Conservation (phyloP, 1,140 invertebrate genomes). For the Scaptodrosophila lebanonensis region DNA sequence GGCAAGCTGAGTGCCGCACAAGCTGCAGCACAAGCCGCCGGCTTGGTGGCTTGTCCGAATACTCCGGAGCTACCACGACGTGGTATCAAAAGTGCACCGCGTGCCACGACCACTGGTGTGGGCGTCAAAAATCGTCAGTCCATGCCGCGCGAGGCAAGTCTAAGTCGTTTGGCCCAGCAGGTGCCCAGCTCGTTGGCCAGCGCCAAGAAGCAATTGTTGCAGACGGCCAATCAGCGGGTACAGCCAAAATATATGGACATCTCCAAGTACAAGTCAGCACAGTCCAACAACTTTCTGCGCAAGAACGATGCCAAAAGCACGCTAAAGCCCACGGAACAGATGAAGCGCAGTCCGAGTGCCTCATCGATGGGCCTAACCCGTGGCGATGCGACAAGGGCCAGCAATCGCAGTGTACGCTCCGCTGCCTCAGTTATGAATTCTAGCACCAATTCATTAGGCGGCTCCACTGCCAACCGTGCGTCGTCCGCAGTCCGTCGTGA, state of each 20-base stretch:
- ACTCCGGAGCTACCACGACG: slow-evolving; percentile 78
- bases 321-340: slow-evolving; percentile 72
- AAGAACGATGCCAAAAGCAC: slow-evolving; percentile 81
- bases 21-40: slow-evolving; percentile 41
- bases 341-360: slow-evolving; percentile 74
- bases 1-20: slow-evolving; percentile 42
- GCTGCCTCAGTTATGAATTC: slow-evolving; percentile 58
- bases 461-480: slow-evolving; percentile 32
- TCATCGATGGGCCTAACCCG: slow-evolving; percentile 66
- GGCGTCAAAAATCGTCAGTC: slow-evolving; percentile 55
- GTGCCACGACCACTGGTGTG: slow-evolving; percentile 27
- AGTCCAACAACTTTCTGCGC: slow-evolving; percentile 78
- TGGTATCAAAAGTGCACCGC: slow-evolving; percentile 57
- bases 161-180: slow-evolving; percentile 67
- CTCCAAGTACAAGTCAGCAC: slow-evolving; percentile 79
- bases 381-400: slow-evolving; percentile 56
- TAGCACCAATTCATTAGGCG: slow-evolving; percentile 57
- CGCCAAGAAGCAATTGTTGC: slow-evolving; percentile 74
- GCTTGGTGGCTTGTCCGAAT: slow-evolving; percentile 78
- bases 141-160: slow-evolving; percentile 74
- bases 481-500: slow-evolving; percentile 64
- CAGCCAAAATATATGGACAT: slow-evolving; percentile 79
- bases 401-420: slow-evolving; percentile 69
- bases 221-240: slow-evolving; percentile 60
- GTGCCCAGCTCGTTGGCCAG: slow-evolving; percentile 72